Evolutionary conservation across 2,888 invertebrate genomes (phyloP).

Genomic region (Drosophila kambysellisi): DNA sequence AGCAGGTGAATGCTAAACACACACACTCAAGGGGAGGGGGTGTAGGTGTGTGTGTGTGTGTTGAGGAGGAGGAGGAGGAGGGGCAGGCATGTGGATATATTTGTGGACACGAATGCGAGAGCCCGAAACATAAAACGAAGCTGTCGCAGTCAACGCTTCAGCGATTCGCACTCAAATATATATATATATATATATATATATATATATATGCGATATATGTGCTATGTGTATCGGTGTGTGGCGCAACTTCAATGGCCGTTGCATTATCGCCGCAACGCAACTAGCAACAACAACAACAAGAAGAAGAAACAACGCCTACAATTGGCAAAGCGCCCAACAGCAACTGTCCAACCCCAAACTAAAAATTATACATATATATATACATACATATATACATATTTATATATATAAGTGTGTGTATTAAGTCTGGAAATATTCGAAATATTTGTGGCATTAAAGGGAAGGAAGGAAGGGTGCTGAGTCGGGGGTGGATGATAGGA

Average conservation of each 20-base stretch:
- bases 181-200: conserved; percentile 8
- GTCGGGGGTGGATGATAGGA: neutral
- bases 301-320: conserved; percentile 51
- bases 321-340: conserved; percentile 53
- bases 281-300: conserved; percentile 38
- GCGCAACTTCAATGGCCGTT: conserved; percentile 71
- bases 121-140: conserved; percentile 49
- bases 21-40: neutral
- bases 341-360: conserved; percentile 52
- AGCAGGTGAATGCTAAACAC: conserved; percentile 55
- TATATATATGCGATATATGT: conserved; percentile 14
- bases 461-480: neutral
- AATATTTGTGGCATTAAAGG: conserved; percentile 49
- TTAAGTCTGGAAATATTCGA: conserved; percentile 63
- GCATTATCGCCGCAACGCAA: conserved; percentile 57
- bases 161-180: conserved; percentile 58
- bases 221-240: conserved; percentile 27
- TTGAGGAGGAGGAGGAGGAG: neutral
- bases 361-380: conserved; percentile 8
- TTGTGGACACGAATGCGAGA: conserved; percentile 56
- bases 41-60: conserved; percentile 5
- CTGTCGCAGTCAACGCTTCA: conserved; percentile 64
- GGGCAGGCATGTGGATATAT: conserved; percentile 13
- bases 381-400: neutral
- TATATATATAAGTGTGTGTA: conserved; percentile 16